Percentiles rank a stretch among this genome's conserved stretches.
phyloP scores from a whole-genome alignment of 2,888 invertebrate species.

The Plagodis dolabraria region DNA sequence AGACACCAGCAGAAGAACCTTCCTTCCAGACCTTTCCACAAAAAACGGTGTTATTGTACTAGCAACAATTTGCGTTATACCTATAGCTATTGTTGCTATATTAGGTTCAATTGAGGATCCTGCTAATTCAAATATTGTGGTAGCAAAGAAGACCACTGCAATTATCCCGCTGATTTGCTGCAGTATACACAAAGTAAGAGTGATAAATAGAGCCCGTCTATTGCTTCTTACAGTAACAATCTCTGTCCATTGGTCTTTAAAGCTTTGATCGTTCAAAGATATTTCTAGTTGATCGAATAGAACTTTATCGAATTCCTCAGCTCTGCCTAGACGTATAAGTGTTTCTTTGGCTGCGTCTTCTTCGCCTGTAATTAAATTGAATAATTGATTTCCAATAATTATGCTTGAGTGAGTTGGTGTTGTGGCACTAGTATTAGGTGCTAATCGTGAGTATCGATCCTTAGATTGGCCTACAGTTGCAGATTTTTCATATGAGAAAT shows the following conservation, averaged over 20 bases:
- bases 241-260: conserved; percentile 45
- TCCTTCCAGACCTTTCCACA: conserved; percentile 58
- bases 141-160: conserved; percentile 41
- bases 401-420: no score
- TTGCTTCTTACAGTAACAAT: conserved; percentile 52
- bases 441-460: no score
- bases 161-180: conserved; percentile 56
- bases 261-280: conserved; percentile 23
- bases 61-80: conserved; percentile 49
- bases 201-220: conserved; percentile 52
- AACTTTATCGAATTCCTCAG: conserved; percentile 47
- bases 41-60: conserved; percentile 52
- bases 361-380: conserved; percentile 29
- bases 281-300: conserved; percentile 37
- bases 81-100: conserved; percentile 58
- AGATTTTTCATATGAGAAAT: no score
- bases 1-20: conserved; percentile 50
- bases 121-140: conserved; percentile 55
- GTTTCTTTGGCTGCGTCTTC: conserved; percentile 43
- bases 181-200: conserved; percentile 45
- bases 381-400: no score
- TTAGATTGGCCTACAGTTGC: no score
- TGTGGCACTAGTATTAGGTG: no score
- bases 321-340: conserved; percentile 50
- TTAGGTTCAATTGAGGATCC: conserved; percentile 50